phyloP scores from a whole-genome alignment of 2,888 invertebrate genomes.

The Didymodactylos carnosus region DNA sequence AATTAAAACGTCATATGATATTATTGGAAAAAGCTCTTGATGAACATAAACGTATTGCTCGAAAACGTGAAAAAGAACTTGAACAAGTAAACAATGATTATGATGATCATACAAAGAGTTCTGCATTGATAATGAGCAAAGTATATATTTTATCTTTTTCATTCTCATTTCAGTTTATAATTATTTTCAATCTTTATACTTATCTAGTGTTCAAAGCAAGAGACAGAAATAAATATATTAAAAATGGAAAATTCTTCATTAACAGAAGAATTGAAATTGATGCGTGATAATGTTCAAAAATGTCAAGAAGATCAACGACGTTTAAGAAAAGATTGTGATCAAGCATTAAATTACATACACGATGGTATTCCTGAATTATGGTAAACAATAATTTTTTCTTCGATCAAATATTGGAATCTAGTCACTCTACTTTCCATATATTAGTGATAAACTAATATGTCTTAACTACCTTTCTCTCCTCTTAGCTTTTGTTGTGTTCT shows the following conservation, averaged over 20 bases:
- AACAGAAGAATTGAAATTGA: background rate
- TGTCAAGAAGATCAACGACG: background rate
- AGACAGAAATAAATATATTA: background rate
- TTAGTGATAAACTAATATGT: background rate
- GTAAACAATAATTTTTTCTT: no score
- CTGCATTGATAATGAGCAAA: background rate
- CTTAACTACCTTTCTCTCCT: background rate
- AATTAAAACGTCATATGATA: background rate
- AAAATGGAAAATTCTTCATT: background rate
- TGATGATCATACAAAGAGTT: background rate
- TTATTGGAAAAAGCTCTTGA: background rate
- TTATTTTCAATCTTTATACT: no score
- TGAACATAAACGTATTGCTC: background rate
- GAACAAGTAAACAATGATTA: background rate
- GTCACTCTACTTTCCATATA: no score
- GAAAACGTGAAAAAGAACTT: background rate
- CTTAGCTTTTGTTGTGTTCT: background rate
- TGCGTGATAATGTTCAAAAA: background rate
- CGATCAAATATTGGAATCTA: no score
- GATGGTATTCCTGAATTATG: background rate
- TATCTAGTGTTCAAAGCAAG: background rate
- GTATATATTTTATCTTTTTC: background rate
- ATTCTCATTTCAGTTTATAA: background rate
- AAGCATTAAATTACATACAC: background rate
- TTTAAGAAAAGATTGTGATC: background rate